Evolutionary conservation across 1,140 invertebrate genomes (phyloP).

Genomic region (Belonocnema kinseyi): DNA sequence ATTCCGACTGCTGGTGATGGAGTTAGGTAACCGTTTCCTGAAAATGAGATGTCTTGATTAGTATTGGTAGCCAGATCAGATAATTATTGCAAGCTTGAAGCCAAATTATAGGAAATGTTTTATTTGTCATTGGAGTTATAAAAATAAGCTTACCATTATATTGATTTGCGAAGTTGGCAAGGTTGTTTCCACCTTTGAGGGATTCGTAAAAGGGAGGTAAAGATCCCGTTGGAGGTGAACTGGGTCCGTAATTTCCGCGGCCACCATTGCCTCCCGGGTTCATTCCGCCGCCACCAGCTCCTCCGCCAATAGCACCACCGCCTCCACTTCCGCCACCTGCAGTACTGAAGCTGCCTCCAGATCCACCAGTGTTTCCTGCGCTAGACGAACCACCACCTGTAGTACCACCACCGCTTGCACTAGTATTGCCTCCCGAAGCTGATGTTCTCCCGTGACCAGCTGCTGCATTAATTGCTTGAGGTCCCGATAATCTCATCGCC

Average conservation of each 20-base stretch:
- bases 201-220: constrained; percentile 90
- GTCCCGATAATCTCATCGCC: constrained; percentile 67
- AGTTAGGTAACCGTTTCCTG: constrained; percentile 77
- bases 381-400: constrained; percentile 57
- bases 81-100: too few relatives aligned
- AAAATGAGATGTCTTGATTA: constrained; percentile 29
- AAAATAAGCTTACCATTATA: constrained; percentile 66
- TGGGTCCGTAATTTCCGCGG: constrained; percentile 87
- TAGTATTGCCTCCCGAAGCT: constrained; percentile 66
- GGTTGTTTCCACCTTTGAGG: constrained; percentile 81
- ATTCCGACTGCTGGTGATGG: constrained; percentile 80
- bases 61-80: too few relatives aligned
- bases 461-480: constrained; percentile 77
- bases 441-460: constrained; percentile 84
- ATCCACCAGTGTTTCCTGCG: constrained; percentile 57
- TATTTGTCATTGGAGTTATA: too few relatives aligned
- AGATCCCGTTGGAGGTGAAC: constrained; percentile 87
- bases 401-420: constrained; percentile 73
- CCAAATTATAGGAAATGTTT: too few relatives aligned
- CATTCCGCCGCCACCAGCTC: constrained; percentile 82
- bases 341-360: constrained; percentile 72
- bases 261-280: constrained; percentile 83
- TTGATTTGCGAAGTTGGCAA: constrained; percentile 78
- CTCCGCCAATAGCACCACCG: constrained; percentile 77
- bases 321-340: constrained; percentile 71